These are phyloP conservation scores for Phrynosoma blainvillii DNA, from an alignment of 2,113 vertebrate species.

Conservation along the genomic window DNA sequence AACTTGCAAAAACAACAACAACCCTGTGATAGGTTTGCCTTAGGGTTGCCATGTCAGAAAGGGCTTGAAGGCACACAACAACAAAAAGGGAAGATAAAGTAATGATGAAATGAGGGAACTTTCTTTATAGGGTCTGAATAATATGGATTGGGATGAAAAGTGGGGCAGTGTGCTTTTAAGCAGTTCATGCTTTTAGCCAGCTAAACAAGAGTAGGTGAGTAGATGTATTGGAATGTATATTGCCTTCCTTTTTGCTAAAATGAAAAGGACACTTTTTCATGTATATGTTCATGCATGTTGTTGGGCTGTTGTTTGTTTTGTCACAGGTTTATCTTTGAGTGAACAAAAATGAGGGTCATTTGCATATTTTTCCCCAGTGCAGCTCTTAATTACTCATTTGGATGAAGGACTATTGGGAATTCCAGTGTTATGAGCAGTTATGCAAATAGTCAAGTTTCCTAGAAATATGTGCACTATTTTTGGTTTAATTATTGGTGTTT, in stretches of 20 bases:
- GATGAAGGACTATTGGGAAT: not conserved
- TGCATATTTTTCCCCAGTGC: not conserved
- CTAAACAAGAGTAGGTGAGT: not conserved
- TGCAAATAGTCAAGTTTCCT: not conserved
- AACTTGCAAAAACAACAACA: too few species aligned
- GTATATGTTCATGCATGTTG: not conserved
- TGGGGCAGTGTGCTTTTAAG: not conserved
- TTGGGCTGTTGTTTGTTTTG: not conserved
- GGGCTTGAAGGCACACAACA: too few species aligned
- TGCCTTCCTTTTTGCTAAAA: not conserved
- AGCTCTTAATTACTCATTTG: not conserved
- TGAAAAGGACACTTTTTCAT: not conserved
- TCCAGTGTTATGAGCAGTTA: not conserved
- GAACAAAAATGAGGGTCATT: not conserved
- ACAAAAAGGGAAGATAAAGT: not conserved
- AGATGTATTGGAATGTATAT: not conserved
- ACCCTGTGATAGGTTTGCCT: too few species aligned
- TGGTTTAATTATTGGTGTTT: not conserved
- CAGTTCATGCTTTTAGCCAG: not conserved
- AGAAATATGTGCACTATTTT: not conserved
- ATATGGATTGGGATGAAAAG: not conserved
- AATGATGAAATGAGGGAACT: not conserved
- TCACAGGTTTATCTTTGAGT: not conserved
- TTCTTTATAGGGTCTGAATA: not conserved
- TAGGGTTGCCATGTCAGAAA: too few species aligned